phyloP scores from a whole-genome alignment of 1,140 invertebrate species.

The Papilio dardanus region DNA sequence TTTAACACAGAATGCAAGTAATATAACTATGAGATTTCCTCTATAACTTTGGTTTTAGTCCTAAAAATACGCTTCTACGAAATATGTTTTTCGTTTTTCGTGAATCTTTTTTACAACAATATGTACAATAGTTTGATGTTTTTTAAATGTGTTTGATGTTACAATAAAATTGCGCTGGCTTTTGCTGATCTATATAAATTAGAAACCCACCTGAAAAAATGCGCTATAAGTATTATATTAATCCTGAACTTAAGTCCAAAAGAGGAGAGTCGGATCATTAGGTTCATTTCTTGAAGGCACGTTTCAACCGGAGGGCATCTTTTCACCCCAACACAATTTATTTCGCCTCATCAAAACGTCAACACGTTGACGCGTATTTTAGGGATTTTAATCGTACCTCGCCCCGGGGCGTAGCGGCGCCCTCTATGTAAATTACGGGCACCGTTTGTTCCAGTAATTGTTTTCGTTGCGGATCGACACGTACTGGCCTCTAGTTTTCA shows the following conservation, averaged over 20 bases:
- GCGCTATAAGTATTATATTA: constrained; percentile 30
- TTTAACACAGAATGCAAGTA: too few relatives aligned
- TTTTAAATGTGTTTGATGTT: too few relatives aligned
- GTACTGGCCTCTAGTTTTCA: constrained; percentile 60
- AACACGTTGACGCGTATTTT: constrained; percentile 78
- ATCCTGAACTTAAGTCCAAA: constrained; percentile 19
- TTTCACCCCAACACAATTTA: constrained; percentile 67
- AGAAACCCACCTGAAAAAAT: constrained; percentile 5
- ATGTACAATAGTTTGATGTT: too few relatives aligned
- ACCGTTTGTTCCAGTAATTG: constrained; percentile 67
- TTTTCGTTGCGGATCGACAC: constrained; percentile 74
- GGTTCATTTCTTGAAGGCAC: constrained; percentile 75
- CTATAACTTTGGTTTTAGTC: too few relatives aligned
- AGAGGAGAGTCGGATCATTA: constrained; percentile 60
- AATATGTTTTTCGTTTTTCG: too few relatives aligned
- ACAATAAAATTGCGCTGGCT: too few relatives aligned
- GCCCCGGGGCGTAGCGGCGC: constrained; percentile 49
- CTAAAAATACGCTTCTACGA: too few relatives aligned
- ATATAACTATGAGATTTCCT: too few relatives aligned
- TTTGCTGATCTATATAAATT: too few relatives aligned
- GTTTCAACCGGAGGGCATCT: constrained; percentile 57
- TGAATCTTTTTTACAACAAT: too few relatives aligned
- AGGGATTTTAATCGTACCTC: constrained; percentile 73
- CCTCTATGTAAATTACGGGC: constrained; percentile 71
- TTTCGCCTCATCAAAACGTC: constrained; percentile 80